Evolutionary conservation across 2,797 vertebrate genomes (phyloP).

Genomic region (Perdix hodgsoniae): DNA sequence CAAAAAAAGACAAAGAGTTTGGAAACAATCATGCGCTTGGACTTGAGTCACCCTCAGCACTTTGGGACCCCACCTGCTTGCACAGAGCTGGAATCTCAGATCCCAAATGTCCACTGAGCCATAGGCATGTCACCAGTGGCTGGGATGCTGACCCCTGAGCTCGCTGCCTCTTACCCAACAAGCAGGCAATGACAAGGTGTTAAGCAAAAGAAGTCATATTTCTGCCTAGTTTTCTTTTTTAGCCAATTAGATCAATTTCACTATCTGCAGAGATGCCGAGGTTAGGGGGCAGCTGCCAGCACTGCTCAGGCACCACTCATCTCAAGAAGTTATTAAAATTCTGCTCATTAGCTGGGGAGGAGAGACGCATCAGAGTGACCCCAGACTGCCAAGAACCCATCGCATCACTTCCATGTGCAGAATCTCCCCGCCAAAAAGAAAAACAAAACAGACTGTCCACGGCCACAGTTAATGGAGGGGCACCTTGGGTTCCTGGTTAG

Average conservation of each 20-base stretch:
- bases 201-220: conserved; percentile 28
- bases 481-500: not conserved
- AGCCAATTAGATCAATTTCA: conserved; percentile 51
- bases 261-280: not conserved
- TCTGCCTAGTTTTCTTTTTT: conserved; percentile 25
- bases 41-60: not conserved
- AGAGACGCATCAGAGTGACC: not conserved
- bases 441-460: accelerated
- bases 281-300: conserved; percentile 51
- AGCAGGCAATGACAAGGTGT: conserved; percentile 39
- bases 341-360: conserved; percentile 22
- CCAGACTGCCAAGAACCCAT: not conserved
- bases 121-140: not conserved
- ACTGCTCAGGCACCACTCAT: conserved; percentile 7
- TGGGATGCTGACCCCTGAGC: not conserved
- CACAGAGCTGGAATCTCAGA: not conserved
- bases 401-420: not conserved
- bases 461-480: accelerated
- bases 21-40: not conserved
- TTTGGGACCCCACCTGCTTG: not conserved
- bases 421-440: not conserved
- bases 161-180: not conserved
- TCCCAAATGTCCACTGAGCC: not conserved
- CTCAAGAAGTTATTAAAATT: conserved; percentile 28
- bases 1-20: not conserved